These are phyloP conservation scores for Eledona agricola DNA, from an alignment of 2,888 invertebrate genomes.

Conservation along the genomic window DNA sequence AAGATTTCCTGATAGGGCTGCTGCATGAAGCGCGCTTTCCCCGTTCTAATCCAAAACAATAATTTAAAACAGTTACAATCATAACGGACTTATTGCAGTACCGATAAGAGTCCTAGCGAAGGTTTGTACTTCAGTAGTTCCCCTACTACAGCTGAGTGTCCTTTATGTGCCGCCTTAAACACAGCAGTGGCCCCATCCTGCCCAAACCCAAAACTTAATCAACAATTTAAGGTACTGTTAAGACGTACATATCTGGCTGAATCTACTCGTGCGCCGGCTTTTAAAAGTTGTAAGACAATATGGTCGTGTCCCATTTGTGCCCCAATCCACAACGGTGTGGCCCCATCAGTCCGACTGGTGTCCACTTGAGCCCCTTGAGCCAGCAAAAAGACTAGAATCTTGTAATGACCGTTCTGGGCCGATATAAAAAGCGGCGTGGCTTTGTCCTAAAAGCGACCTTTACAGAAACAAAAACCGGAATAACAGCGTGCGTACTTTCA, in stretches of 20 bases:
- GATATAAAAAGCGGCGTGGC: constrained; percentile 93
- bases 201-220: constrained; percentile 20
- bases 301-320: constrained; percentile 94
- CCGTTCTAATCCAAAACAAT: constrained; percentile 76
- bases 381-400: constrained; percentile 77
- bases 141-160: constrained; percentile 85
- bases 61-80: constrained; percentile 14
- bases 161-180: constrained; percentile 95
- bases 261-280: constrained; percentile 82
- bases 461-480: background rate
- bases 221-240: constrained; percentile 7
- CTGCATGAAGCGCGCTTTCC: constrained; percentile 90
- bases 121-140: constrained; percentile 86
- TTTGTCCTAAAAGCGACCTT: constrained; percentile 74
- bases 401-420: constrained; percentile 91
- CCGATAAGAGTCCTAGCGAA: constrained; percentile 81
- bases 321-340: constrained; percentile 93
- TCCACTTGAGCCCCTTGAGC: constrained; percentile 78
- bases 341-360: constrained; percentile 80
- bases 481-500: constrained; percentile 72
- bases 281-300: constrained; percentile 79
- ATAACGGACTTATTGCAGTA: constrained; percentile 54
- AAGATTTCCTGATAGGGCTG: constrained; percentile 87
- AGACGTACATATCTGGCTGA: constrained; percentile 75
- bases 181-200: constrained; percentile 94